Evolutionary conservation across 2,797 vertebrate species (phyloP), one percentile per base, ranked within the genome.

Genomic region (Triplophysa bombifrons): DNA sequence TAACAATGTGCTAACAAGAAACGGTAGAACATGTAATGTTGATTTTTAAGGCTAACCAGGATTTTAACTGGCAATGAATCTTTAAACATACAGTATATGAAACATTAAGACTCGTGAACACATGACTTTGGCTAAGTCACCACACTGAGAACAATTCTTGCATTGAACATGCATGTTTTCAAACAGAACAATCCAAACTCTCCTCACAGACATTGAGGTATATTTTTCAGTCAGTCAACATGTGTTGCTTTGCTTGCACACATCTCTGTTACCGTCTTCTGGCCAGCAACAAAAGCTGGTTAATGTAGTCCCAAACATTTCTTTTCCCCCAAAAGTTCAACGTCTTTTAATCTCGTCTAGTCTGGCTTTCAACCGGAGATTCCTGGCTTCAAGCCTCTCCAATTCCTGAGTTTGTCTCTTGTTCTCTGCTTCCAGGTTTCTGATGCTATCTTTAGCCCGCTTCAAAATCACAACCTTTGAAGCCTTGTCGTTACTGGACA

Each of bases 391-490:
- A 0, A 94, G 92, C 56, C 80, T 87, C 78, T 93, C 89, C 13
- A 56, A 86, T 74, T 83, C 89, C n/a, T 78, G 11, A 1, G 84
- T 74, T 17, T 94, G 90, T 48, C 86, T 80, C 73, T 86, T 89
- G 17, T 78, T 56, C 22, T 92, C 84, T 0, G 74, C 81, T 84
- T 94, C 92, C 81, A 95, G 85, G 76, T 85, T 72, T 17, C 88
- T 86, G 86, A 94, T 93, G 84, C 91, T 91, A 74, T 95, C 94
- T 2, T 90, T 82, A 0, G 94, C 94, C 72, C 93, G 93, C 88
- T 93, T 94, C 73, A 95, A 88, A 80, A 95, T 95, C 64, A 94
- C 90, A 65, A 95, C 94, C 84, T 95, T 95, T 58, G 94, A 94
- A 1, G 94, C 94, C 79, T 94, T 94, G 89, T 94, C 92, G 4